A percentile compares a stretch with the other conserved stretches of the same genome.
Evolutionary conservation across 2,888 invertebrate genomes (phyloP).

Genomic region (Abrostola triplasia): DNA sequence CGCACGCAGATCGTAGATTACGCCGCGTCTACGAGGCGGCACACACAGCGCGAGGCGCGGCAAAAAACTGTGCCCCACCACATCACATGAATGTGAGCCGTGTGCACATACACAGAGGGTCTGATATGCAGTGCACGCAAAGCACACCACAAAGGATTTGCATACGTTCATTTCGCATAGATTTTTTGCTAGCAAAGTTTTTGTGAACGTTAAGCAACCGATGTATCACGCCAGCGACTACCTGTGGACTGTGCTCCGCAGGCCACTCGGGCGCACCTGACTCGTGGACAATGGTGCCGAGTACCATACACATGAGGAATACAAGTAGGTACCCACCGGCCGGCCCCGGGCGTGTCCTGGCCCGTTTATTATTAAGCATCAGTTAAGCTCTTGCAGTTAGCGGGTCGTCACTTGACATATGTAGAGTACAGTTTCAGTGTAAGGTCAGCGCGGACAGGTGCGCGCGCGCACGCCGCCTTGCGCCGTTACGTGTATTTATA

Average conservation of each 20-base stretch:
- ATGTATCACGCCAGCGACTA: slow-evolving; percentile 53
- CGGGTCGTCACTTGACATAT: slow-evolving; percentile 13
- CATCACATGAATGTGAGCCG: not conserved
- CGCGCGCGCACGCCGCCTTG: slow-evolving; percentile 14
- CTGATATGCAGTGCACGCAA: not conserved
- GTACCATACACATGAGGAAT: too few species aligned
- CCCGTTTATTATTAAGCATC: too few species aligned
- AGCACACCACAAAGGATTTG: slow-evolving; percentile 58
- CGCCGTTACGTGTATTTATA: slow-evolving; percentile 36
- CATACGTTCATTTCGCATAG: slow-evolving; percentile 55
- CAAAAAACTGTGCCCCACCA: slow-evolving; percentile 3
- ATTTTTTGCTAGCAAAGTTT: slow-evolving; percentile 64
- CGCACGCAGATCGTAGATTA: slow-evolving; percentile 52
- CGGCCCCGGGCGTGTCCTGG: too few species aligned
- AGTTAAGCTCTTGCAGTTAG: not conserved
- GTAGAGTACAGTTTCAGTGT: slow-evolving; percentile 17
- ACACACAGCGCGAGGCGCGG: slow-evolving; percentile 17
- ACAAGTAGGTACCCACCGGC: too few species aligned
- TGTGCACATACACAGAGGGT: not conserved
- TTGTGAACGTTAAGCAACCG: slow-evolving; percentile 43
- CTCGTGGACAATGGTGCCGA: not conserved
- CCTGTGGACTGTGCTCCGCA: slow-evolving; percentile 45
- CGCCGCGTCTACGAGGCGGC: slow-evolving; percentile 30
- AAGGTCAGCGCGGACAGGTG: slow-evolving; percentile 39
- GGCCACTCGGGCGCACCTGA: not conserved